Evolutionary conservation across 2,888 invertebrate genomes (phyloP), one percentile per base, ranked within the genome.

Genomic region (Eueremaeus valkanovi): DNA sequence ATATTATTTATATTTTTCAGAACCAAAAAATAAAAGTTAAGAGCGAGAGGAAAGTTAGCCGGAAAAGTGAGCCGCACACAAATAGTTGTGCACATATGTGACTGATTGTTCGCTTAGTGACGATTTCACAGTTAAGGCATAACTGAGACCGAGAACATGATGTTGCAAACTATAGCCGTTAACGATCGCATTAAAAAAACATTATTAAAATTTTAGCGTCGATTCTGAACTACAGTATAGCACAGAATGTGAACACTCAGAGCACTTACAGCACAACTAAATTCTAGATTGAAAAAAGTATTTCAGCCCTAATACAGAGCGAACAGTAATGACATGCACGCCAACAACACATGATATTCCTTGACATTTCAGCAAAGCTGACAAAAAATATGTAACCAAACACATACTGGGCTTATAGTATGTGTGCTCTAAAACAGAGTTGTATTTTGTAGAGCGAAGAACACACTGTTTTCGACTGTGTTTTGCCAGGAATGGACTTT

Each of bases 121-220:
- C 51, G 58, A 58, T 58, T 58, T 58, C 58, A 58, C 58, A 58
- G 6, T 58, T 9, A 58, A 58, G 24, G 6, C 27, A 27, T 58
- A 58, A 27, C 3, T 16, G 3, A 58, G 29, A 51, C 51, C 58
- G 2, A 58, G 21, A 58, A 58, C 58, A 58, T 58, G 58, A 58
- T 58, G 58, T 29, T 3, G 58, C 58, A 58, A 58, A 58, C 27
- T 3, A 5, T 58, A 24, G 29, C 58, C 27, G 58, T 58, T 58
- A 58, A 58, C 58, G 58, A 58, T 58, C 21, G 13, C 27, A 58
- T 58, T 58, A 58, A 58, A 58, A 58, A 24, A 58, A 58, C 58
- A 58, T 58, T 58, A 58, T 58, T 58, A 58, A 58, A 58, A 58
- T 58, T 58, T 58, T 58, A n/a, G 58, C 27, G 8, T n/a, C 49